These are phyloP conservation scores for Polypedilum pembai DNA, from an alignment of 1,140 invertebrate species.

Conservation along the genomic window DNA sequence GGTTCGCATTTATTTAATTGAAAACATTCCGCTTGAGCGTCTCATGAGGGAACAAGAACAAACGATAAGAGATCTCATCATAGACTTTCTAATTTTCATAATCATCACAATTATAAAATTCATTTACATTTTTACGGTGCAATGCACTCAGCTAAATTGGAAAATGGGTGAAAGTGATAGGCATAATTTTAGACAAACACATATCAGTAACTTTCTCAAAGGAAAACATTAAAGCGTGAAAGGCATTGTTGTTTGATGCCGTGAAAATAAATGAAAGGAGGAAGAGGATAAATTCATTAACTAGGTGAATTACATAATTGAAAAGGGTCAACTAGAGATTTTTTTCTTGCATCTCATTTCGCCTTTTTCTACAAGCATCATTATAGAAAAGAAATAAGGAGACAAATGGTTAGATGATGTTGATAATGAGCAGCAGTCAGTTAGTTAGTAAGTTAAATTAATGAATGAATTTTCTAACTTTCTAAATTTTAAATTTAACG, in stretches of 20 bases:
- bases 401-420: too few species aligned
- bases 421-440: too few species aligned
- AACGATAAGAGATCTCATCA: not conserved
- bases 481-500: not conserved
- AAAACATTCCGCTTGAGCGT: not conserved
- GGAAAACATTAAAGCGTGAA: slow-evolving; percentile 1
- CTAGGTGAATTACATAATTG: not conserved
- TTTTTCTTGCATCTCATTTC: not conserved
- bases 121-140: slow-evolving; percentile 17
- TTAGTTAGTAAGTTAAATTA: too few species aligned
- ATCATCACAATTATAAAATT: slow-evolving; percentile 14
- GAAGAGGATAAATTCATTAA: not conserved
- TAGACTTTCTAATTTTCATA: not conserved
- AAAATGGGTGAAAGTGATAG: slow-evolving; percentile 17
- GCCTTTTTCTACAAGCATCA: too few species aligned
- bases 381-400: too few species aligned
- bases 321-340: not conserved
- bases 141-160: slow-evolving; percentile 16
- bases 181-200: slow-evolving; percentile 2
- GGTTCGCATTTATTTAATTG: slow-evolving; percentile 17
- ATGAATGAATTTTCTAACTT: too few species aligned
- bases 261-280: not conserved
- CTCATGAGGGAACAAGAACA: not conserved
- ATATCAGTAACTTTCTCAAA: not conserved
- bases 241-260: not conserved